Conservation (phyloP, 2,797 vertebrate genomes). For the Sebastes matsubarae region DNA sequence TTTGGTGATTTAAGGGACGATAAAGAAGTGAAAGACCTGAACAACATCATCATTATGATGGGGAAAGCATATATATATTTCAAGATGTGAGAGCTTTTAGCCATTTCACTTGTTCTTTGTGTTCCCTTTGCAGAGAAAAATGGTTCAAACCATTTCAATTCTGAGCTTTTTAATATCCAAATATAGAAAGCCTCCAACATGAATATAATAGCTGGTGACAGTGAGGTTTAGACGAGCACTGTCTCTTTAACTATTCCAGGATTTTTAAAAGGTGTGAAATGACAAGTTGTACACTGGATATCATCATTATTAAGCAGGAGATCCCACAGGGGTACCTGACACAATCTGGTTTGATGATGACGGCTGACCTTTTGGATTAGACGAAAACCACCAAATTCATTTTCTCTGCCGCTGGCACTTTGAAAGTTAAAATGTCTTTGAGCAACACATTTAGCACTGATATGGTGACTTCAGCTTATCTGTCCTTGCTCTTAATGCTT, state of each 20-base stretch:
- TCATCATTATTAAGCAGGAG: conserved; percentile 38
- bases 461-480: conserved; percentile 3
- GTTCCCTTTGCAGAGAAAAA: no score
- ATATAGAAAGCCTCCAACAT: not conserved
- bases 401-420: not conserved
- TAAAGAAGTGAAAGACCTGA: no score
- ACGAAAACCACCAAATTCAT: not conserved
- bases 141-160: not conserved
- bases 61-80: no score
- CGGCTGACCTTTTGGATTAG: conserved; percentile 39
- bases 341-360: conserved; percentile 37
- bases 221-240: not conserved
- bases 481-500: not conserved
- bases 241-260: conserved; percentile 1
- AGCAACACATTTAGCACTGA: not conserved
- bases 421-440: conserved; percentile 27
- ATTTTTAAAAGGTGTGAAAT: conserved; percentile 42
- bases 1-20: no score
- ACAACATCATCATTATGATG: no score
- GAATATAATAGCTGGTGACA: not conserved
- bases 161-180: not conserved
- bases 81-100: no score
- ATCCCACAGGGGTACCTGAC: conserved; percentile 9
- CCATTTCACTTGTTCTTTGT: no score
- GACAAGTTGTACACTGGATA: conserved; percentile 7